Evolutionary conservation across 2,113 vertebrate species (phyloP), one percentile per base, ranked within the genome.

Genomic region (Cryptotis parvus): DNA sequence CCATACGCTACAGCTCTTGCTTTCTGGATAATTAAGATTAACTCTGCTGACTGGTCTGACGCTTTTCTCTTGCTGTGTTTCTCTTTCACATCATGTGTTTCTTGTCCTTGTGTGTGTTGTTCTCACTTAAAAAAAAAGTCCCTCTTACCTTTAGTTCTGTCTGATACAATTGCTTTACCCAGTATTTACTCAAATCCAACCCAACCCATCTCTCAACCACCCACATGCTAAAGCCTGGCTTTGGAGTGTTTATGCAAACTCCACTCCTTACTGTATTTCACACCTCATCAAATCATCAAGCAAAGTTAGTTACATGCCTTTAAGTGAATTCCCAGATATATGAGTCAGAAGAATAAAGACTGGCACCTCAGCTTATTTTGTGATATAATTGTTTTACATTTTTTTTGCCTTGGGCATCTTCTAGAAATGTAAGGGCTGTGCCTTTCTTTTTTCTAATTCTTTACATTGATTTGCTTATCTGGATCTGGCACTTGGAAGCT

Each of bases 311-410:
- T 87, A 11, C 41, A 70, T 55, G 66, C 52, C 94, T 96, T 92
- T 68, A 93, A 91, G 75, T 75, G 75, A 24, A 49, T 24, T 88
- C 14, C 29, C 70, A 49, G 76, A 75, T 45, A 70, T 37, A 65
- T n/a, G 81, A 92, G 39, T 94, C 66, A 93, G 70, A 96, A 84
- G 58, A 90, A 73, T 74, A 73, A 89, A 92, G 43, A 49, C 83
- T 84, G 31, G 70, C 29, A 61, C 33, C 29, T 81, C 81, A 69
- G 78, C 92, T 90, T 43, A 63, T 83, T 94, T 70, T 69, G 63
- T 90, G 55, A 58, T 58, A 18, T 58, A 58, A 58, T 58, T 58
- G 4, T 58, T 20, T 58, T 24, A 58, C 55, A 58, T 22, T 58
- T 16, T 52, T 24, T 20, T 58, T 20, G 39, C 77, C 11, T 58